A percentile compares a stretch with the other conserved stretches of the same genome.
These are phyloP conservation scores for Mantis religiosa DNA, from an alignment of 2,888 invertebrate species.

Conservation along the genomic window DNA sequence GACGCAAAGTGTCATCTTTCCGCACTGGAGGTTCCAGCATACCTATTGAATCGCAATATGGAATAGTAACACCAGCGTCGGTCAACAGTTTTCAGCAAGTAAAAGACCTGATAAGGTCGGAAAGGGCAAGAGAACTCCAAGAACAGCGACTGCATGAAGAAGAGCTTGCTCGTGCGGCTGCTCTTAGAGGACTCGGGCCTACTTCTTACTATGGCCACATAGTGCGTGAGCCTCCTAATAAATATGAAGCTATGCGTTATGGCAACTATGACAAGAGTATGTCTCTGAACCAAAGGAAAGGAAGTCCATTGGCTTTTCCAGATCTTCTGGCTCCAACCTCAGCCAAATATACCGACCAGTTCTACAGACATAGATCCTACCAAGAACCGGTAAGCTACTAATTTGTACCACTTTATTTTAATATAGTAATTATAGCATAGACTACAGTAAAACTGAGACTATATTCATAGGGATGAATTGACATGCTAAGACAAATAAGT, in stretches of 20 bases:
- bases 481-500: no score
- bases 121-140: slow-evolving; percentile 70
- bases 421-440: no score
- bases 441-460: no score
- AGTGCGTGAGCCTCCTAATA: background rate
- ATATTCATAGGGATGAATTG: no score
- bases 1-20: slow-evolving; percentile 39
- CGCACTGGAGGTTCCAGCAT: slow-evolving; percentile 41
- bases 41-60: slow-evolving; percentile 31
- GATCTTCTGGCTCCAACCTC: slow-evolving; percentile 44
- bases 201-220: slow-evolving; percentile 10
- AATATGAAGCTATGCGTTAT: background rate
- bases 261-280: background rate
- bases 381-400: slow-evolving; percentile 12
- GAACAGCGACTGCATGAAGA: slow-evolving; percentile 72
- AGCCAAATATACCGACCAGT: slow-evolving; percentile 7
- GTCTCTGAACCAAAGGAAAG: background rate
- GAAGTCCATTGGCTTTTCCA: slow-evolving; percentile 43
- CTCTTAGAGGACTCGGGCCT: slow-evolving; percentile 56
- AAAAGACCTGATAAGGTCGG: slow-evolving; percentile 73
- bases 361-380: slow-evolving; percentile 21
- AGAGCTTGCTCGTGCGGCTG: slow-evolving; percentile 59
- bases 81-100: slow-evolving; percentile 65
- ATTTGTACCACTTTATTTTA: background rate
- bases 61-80: slow-evolving; percentile 36